A percentile compares a stretch with the other conserved stretches of the same genome.
These are phyloP conservation scores for Ruditapes philippinarum DNA, from an alignment of 1,140 invertebrate species.

Conservation along the genomic window DNA sequence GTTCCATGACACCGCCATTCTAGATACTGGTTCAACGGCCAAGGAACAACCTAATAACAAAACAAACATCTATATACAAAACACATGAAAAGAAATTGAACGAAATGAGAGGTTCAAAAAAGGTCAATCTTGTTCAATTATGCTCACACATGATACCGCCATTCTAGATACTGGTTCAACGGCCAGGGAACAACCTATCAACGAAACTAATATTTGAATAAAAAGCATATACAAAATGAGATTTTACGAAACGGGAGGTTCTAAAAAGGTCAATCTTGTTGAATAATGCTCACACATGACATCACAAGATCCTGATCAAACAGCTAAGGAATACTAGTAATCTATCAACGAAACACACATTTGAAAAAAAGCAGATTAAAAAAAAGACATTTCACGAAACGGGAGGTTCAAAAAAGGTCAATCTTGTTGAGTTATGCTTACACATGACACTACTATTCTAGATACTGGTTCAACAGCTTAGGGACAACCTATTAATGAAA, in stretches of 20 bases:
- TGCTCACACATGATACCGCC: constrained; percentile 72
- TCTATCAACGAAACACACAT: constrained; percentile 17
- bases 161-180: constrained; percentile 67
- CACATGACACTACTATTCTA: constrained; percentile 71
- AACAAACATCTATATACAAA: not conserved
- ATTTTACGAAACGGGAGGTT: too few relatives aligned
- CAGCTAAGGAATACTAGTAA: constrained; percentile 66
- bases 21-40: constrained; percentile 62
- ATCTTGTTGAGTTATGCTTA: too few relatives aligned
- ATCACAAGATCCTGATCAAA: constrained; percentile 64
- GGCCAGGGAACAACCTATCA: constrained; percentile 67
- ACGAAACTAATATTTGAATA: not conserved
- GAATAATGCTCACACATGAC: too few relatives aligned
- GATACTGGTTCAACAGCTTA: constrained; percentile 62
- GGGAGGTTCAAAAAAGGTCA: too few relatives aligned
- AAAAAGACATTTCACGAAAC: too few relatives aligned
- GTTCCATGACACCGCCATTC: constrained; percentile 74
- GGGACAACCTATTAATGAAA: constrained; percentile 61
- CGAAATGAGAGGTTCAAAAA: too few relatives aligned
- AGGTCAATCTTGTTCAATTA: too few relatives aligned
- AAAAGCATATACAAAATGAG: too few relatives aligned
- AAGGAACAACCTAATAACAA: constrained; percentile 63
- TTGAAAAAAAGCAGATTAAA: too few relatives aligned
- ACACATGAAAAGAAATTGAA: too few relatives aligned
- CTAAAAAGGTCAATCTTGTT: too few relatives aligned